phyloP scores from a whole-genome alignment of 2,888 invertebrate genomes.

The Cristatella mucedo region DNA sequence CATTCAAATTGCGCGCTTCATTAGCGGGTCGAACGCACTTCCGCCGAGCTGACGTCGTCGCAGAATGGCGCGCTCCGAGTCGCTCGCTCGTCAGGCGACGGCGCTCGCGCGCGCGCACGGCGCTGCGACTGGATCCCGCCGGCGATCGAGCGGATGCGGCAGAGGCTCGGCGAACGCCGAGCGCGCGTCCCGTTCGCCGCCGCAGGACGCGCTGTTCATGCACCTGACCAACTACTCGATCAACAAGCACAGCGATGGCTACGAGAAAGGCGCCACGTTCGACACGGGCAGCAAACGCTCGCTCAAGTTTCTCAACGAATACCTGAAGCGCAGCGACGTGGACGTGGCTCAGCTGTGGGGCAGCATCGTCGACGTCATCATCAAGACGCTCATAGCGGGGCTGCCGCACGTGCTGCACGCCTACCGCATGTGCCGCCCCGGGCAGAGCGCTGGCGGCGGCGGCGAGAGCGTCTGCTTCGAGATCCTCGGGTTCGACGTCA shows the following conservation, averaged over 20 bases:
- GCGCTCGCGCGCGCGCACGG: too few species aligned
- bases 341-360: slow-evolving; percentile 31
- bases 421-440: slow-evolving; percentile 38
- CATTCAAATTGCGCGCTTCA: too few species aligned
- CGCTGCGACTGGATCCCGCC: too few species aligned
- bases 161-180: too few species aligned
- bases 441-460: slow-evolving; percentile 24
- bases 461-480: slow-evolving; percentile 38
- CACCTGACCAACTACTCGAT: slow-evolving; percentile 39
- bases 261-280: slow-evolving; percentile 26
- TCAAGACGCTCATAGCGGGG: slow-evolving; percentile 32
- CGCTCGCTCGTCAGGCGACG: too few species aligned
- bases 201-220: slow-evolving; percentile 36
- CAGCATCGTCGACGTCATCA: slow-evolving; percentile 34
- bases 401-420: slow-evolving; percentile 36
- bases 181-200: too few species aligned
- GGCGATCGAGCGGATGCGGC: too few species aligned
- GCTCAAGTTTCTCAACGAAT: slow-evolving; percentile 32
- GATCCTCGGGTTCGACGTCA: slow-evolving; percentile 37
- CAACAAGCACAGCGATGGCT: slow-evolving; percentile 37
- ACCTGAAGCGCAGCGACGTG: slow-evolving; percentile 29
- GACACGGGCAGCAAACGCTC: slow-evolving; percentile 36
- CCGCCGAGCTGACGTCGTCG: too few species aligned
- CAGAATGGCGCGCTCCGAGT: too few species aligned
- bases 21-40: too few species aligned